phyloP scores from a whole-genome alignment of 2,888 invertebrate species.

The Celastrina argiolus region DNA sequence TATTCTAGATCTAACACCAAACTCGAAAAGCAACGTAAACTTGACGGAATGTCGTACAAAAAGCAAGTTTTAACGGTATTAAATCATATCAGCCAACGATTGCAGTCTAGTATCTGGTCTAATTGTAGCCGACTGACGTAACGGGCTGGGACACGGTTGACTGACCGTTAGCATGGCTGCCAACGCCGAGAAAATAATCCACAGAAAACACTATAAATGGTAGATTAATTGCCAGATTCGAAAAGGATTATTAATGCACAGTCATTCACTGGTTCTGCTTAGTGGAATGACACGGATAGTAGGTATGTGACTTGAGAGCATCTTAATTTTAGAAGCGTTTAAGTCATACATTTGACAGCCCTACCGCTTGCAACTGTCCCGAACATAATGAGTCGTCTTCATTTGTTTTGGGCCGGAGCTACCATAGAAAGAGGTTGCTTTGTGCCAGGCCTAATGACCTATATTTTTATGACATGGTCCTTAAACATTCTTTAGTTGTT shows the following conservation, averaged over 20 bases:
- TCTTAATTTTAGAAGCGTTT: not conserved
- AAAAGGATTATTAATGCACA: not conserved
- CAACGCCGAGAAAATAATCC: not conserved
- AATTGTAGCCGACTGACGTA: constrained; percentile 73
- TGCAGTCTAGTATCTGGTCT: constrained; percentile 69
- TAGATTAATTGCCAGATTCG: not conserved
- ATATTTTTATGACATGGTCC: not conserved
- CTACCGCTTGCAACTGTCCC: not conserved
- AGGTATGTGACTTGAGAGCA: not conserved
- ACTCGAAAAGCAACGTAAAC: not conserved
- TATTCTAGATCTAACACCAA: not conserved
- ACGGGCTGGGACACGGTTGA: constrained; percentile 67
- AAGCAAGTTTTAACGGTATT: constrained; percentile 67
- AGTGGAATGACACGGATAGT: not conserved
- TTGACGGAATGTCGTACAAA: constrained; percentile 52
- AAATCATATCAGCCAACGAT: constrained; percentile 53
- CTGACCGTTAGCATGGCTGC: constrained; percentile 62
- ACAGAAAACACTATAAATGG: not conserved
- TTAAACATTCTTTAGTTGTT: not conserved
- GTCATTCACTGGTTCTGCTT: not conserved
- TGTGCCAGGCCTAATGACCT: constrained; percentile 11
- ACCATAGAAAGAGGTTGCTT: not conserved
- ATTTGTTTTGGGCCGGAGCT: constrained; percentile 1
- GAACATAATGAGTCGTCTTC: constrained; percentile 10
- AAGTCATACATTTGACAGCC: not conserved